These are phyloP conservation scores for Drosophila antonietae DNA, from an alignment of 2,888 invertebrate species.

Conservation along the genomic window DNA sequence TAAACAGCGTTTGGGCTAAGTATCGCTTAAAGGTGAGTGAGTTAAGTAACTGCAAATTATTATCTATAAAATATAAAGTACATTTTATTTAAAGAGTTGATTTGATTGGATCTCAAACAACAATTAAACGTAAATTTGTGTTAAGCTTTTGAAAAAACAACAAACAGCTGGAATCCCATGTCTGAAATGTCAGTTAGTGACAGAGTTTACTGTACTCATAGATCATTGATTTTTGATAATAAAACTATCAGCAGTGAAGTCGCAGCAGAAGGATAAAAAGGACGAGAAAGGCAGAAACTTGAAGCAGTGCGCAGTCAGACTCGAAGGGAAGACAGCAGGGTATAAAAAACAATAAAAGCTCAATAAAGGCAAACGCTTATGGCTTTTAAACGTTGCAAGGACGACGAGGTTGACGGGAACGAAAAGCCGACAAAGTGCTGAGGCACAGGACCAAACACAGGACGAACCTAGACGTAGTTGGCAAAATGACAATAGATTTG, in stretches of 20 bases:
- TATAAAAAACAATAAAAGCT: constrained; percentile 78
- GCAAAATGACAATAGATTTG: constrained; percentile 80
- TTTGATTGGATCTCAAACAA: background rate
- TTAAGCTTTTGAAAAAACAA: no score
- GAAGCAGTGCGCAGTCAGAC: constrained; percentile 12
- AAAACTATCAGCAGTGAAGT: constrained; percentile 69
- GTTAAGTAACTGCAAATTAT: background rate
- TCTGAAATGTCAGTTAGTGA: background rate
- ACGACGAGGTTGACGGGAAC: constrained; percentile 49
- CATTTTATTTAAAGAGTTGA: background rate
- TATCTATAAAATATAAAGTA: background rate
- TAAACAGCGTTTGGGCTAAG: constrained; percentile 18
- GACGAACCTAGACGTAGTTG: constrained; percentile 64
- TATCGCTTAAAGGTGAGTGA: constrained; percentile 2
- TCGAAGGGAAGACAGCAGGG: constrained; percentile 41
- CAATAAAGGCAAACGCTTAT: constrained; percentile 77
- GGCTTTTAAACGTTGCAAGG: constrained; percentile 70
- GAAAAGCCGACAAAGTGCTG: constrained; percentile 62
- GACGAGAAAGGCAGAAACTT: constrained; percentile 4
- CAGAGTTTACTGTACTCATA: constrained; percentile 59
- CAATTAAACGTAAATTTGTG: background rate
- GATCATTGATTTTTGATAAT: constrained; percentile 76
- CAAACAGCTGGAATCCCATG: background rate
- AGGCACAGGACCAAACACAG: constrained; percentile 19
- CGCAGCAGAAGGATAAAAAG: constrained; percentile 4